Conservation (phyloP, 1,140 invertebrate species). For the Listronotus bonariensis region DNA sequence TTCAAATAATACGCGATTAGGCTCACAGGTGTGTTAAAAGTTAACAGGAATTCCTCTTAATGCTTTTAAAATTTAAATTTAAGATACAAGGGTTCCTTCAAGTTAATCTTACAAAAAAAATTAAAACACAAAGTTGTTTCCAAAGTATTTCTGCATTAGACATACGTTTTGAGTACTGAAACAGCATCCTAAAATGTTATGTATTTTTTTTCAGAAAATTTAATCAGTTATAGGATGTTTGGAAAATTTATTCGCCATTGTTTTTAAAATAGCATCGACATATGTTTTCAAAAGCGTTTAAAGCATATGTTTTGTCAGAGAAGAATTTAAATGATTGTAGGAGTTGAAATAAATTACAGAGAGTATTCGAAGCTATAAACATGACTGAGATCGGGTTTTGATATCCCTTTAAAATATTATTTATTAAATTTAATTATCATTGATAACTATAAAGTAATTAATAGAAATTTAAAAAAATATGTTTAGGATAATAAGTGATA, state of each 20-base stretch:
- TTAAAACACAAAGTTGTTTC: too few species aligned
- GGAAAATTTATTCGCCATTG: slow-evolving; percentile 30
- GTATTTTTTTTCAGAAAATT: slow-evolving; percentile 9
- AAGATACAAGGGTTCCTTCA: neutral
- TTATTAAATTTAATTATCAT: too few species aligned
- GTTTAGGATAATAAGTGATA: too few species aligned
- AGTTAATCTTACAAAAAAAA: slow-evolving; percentile 1
- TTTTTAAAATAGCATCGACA: slow-evolving; percentile 19
- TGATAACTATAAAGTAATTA: too few species aligned
- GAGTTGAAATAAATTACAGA: slow-evolving; percentile 9
- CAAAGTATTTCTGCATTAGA: too few species aligned
- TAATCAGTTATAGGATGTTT: slow-evolving; percentile 13
- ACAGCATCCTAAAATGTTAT: neutral
- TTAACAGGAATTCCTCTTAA: neutral
- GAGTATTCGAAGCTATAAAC: neutral
- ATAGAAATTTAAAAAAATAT: too few species aligned
- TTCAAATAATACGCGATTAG: slow-evolving; percentile 11
- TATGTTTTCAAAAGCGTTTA: slow-evolving; percentile 21
- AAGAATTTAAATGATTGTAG: slow-evolving; percentile 19
- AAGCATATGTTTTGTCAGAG: slow-evolving; percentile 22
- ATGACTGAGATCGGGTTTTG: neutral
- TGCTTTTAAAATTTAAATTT: slow-evolving; percentile 4
- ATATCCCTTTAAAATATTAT: too few species aligned
- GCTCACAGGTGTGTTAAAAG: slow-evolving; percentile 18
- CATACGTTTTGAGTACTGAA: too few species aligned